phyloP scores from a whole-genome alignment of 2,113 vertebrate genomes.

The Ptilorrhoa leucosticta region DNA sequence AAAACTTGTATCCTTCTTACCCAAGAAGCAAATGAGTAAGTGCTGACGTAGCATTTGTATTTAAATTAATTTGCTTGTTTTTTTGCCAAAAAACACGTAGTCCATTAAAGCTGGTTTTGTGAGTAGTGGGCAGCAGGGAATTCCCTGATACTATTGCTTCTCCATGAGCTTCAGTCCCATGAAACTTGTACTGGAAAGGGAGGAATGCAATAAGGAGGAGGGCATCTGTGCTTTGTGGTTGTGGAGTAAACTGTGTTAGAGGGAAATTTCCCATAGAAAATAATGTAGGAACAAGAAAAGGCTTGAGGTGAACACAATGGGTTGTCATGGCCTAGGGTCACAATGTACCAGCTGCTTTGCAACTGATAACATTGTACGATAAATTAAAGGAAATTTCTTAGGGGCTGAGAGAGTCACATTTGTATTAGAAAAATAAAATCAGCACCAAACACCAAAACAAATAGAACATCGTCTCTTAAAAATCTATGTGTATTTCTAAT shows the following conservation, averaged over 20 bases:
- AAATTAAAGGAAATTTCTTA: slow-evolving; percentile 10
- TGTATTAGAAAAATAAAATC: not conserved
- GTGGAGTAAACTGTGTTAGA: not conserved
- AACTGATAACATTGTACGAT: slow-evolving; percentile 1
- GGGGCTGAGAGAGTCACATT: not conserved
- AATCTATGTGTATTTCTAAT: not conserved
- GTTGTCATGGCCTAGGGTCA: not conserved
- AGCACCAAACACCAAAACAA: not conserved
- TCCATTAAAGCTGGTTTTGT: not conserved
- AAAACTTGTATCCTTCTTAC: not conserved
- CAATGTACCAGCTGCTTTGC: not conserved
- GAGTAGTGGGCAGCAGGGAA: not conserved
- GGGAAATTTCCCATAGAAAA: not conserved
- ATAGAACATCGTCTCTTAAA: not conserved
- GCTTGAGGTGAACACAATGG: not conserved
- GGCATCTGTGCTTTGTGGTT: not conserved
- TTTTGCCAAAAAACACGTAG: not conserved
- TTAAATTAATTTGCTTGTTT: not conserved
- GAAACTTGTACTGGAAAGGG: not conserved
- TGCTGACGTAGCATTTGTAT: not conserved
- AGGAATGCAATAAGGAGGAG: not conserved
- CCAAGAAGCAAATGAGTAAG: not conserved
- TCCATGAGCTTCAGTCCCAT: not conserved
- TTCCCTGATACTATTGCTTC: not conserved
- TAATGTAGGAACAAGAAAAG: not conserved